These are phyloP conservation scores for Pocillopora grandis DNA, from an alignment of 92 coral and sea anemone species.

Conservation along the genomic window DNA sequence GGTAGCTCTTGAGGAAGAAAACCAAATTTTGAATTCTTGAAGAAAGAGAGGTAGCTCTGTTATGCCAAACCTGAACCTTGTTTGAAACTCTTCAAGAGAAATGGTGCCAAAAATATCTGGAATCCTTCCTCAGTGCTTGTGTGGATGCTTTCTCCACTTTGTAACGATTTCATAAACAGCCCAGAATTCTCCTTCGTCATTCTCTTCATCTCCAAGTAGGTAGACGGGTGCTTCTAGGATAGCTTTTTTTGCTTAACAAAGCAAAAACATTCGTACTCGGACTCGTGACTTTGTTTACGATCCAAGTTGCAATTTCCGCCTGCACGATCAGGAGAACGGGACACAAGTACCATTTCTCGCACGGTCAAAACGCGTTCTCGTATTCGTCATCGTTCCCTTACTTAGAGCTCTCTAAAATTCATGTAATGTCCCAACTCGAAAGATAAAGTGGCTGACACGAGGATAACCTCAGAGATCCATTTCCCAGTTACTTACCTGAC, in stretches of 20 bases:
- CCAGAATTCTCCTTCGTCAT: background rate
- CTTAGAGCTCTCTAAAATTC: background rate
- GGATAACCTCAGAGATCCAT: too few species aligned
- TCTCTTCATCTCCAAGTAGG: conserved; percentile 4
- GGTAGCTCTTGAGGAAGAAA: too few species aligned
- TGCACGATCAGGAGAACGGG: background rate
- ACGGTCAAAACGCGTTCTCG: background rate
- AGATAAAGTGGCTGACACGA: too few species aligned
- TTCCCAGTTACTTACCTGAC: too few species aligned
- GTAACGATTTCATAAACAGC: conserved; percentile 21
- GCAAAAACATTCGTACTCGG: background rate
- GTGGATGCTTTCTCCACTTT: conserved; percentile 9
- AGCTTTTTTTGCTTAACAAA: background rate
- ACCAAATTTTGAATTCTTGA: background rate
- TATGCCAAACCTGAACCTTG: background rate
- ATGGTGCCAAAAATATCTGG: background rate
- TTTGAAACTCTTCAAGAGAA: background rate
- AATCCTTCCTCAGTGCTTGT: conserved; percentile 2
- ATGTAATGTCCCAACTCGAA: too few species aligned
- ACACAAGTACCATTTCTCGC: background rate
- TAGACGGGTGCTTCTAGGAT: background rate
- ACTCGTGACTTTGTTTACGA: background rate
- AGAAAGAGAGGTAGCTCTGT: conserved; percentile 6
- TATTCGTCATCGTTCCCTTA: background rate
- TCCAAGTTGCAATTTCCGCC: background rate